Evolutionary conservation across 2,113 vertebrate species (phyloP), one percentile per base, ranked within the genome.

Genomic region (Falco punctatus): DNA sequence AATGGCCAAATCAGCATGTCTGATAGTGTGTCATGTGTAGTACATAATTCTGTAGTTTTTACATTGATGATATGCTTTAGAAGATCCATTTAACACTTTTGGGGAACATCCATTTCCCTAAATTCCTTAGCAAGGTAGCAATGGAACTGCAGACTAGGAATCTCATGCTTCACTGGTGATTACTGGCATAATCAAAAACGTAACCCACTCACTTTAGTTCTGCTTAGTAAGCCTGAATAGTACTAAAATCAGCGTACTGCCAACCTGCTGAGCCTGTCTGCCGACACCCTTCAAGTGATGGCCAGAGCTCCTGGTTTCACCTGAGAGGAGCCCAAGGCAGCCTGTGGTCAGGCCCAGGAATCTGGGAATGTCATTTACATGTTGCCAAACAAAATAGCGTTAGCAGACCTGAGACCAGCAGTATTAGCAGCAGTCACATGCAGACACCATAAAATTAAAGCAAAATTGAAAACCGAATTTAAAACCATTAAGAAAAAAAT

Each of bases 341-440:
- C 23, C 28, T 94, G 54, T 79, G 78, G 81, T 92, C 66, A 85
- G 62, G 83, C 84, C 78, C 81, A 66, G 70, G 62, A 93, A 64
- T 96, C 90, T 96, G 95, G 86, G 72, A 96, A 92, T 91, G 70
- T 94, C 54, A 3, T 94, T 94, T 92, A 61, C 70, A 77, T 80
- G 38, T 85, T 89, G 77, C 78, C 74, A 92, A 92, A 87, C 58
- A 81, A 94, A 95, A 81, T 54, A 94, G 33, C 4, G 0, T 86
- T 89, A 91, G 74, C 78, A 95, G 94, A 89, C 58, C 73, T 33
- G 59, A 80, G 35, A 79, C 35, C 17, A 79, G 62, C 61, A 91
- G 52, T 64, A 72, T 94, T 87, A 91, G 61, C 44, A 94, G 86
- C 74, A 94, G 66, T 79, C 92, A 77, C 51, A 82, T 2, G 5